These are phyloP conservation scores for Cricetomys ansorgei DNA, from an alignment of 2,113 vertebrate genomes.

Conservation along the genomic window DNA sequence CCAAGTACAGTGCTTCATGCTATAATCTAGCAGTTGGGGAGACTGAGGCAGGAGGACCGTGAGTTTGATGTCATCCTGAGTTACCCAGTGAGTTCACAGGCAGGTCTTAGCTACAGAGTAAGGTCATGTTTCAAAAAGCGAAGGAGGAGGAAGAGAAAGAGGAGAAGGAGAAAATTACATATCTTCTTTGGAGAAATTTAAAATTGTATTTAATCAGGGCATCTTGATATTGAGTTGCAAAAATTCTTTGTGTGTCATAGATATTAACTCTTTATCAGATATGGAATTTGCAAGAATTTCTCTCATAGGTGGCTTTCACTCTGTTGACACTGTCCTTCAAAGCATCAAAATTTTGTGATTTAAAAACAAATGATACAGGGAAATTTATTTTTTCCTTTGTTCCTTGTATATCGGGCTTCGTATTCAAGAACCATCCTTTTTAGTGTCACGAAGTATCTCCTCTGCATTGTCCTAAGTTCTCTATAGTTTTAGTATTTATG, in stretches of 20 bases:
- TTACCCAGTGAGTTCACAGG: not conserved
- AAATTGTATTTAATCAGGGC: not conserved
- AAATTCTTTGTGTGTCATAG: not conserved
- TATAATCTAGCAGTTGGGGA: not conserved
- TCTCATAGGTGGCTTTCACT: not conserved
- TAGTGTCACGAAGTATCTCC: not conserved
- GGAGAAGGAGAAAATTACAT: not conserved
- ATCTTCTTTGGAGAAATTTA: not conserved
- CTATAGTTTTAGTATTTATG: not conserved
- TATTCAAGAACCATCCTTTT: not conserved
- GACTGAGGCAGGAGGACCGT: not conserved
- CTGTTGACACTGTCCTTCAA: not conserved
- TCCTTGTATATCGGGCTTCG: not conserved
- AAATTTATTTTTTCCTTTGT: not conserved
- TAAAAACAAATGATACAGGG: not conserved
- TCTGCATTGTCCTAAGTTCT: not conserved
- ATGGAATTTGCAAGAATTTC: not conserved
- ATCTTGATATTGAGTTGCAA: not conserved
- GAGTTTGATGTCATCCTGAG: not conserved
- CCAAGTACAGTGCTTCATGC: not conserved
- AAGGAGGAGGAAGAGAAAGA: not conserved
- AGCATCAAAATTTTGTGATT: not conserved
- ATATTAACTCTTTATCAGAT: not conserved
- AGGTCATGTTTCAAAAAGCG: not conserved
- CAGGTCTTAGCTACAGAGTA: not conserved